Evolutionary conservation across 2,888 invertebrate genomes (phyloP).

Genomic region (Sceliomorpha sp.): DNA sequence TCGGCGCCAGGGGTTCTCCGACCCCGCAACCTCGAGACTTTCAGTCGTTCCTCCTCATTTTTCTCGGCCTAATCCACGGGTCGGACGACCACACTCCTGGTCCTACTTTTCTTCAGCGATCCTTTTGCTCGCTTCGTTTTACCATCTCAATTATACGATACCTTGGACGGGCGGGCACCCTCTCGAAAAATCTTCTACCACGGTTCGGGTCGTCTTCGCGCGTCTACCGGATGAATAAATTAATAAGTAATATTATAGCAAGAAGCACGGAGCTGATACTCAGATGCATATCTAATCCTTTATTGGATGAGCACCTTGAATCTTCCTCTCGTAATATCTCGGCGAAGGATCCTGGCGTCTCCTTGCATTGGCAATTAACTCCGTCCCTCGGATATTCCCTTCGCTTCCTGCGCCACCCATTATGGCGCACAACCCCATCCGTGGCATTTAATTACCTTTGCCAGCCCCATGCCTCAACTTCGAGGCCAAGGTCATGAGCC

Average conservation of each 20-base stretch:
- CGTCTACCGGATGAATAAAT: too few relatives aligned
- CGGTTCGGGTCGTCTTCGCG: too few relatives aligned
- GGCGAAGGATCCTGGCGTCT: slow-evolving; percentile 63
- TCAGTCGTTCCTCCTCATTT: slow-evolving; percentile 11
- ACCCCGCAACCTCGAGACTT: slow-evolving; percentile 56
- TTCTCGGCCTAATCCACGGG: not conserved
- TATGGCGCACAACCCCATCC: slow-evolving; percentile 75
- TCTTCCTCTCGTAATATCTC: slow-evolving; percentile 53
- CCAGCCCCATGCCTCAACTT: slow-evolving; percentile 74
- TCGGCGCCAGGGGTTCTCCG: slow-evolving; percentile 75
- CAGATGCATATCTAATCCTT: slow-evolving; percentile 45
- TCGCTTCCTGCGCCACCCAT: slow-evolving; percentile 70
- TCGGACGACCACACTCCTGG: not conserved
- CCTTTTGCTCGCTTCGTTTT: too few relatives aligned
- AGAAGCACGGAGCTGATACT: too few relatives aligned
- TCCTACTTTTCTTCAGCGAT: slow-evolving; percentile 25
- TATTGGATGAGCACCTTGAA: slow-evolving; percentile 75
- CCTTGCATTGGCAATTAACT: slow-evolving; percentile 78
- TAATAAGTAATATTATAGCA: too few relatives aligned
- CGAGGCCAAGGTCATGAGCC: slow-evolving; percentile 79
- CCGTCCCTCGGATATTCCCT: slow-evolving; percentile 73
- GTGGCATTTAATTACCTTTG: slow-evolving; percentile 79
- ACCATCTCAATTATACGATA: too few relatives aligned
- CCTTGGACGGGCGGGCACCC: too few relatives aligned
- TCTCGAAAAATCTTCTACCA: too few relatives aligned